These are phyloP conservation scores for Helicoverpa armigera DNA, from an alignment of 1,140 invertebrate species.

Conservation along the genomic window DNA sequence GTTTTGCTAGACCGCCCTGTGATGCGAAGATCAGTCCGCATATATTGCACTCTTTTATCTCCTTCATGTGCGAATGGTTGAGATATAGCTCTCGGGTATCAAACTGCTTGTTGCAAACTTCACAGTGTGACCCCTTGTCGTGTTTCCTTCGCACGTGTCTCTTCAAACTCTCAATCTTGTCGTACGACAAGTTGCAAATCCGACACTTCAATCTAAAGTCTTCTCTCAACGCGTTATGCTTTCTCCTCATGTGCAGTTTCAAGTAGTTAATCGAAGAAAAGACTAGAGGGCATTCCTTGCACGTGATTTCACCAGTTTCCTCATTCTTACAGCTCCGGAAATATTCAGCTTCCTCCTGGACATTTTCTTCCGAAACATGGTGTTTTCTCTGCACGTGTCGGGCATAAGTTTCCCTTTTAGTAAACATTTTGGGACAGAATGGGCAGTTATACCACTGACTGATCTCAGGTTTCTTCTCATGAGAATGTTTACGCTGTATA, in stretches of 20 bases:
- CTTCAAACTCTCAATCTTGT: constrained; percentile 81
- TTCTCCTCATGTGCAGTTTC: constrained; percentile 81
- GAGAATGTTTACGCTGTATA: constrained; percentile 74
- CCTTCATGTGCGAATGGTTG: constrained; percentile 75
- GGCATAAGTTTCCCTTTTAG: constrained; percentile 76
- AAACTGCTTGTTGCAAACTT: constrained; percentile 79
- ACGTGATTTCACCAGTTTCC: constrained; percentile 75
- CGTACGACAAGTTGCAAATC: constrained; percentile 79
- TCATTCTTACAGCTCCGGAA: constrained; percentile 64
- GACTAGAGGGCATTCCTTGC: constrained; percentile 75
- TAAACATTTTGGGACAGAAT: constrained; percentile 79
- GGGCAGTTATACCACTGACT: constrained; percentile 77
- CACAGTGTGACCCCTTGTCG: constrained; percentile 72
- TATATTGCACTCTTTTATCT: constrained; percentile 73
- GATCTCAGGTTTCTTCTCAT: constrained; percentile 57
- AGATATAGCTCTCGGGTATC: constrained; percentile 73
- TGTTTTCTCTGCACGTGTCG: constrained; percentile 82
- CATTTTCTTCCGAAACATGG: constrained; percentile 67
- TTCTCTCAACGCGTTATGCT: constrained; percentile 78
- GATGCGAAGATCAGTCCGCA: constrained; percentile 81
- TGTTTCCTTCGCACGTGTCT: constrained; percentile 80
- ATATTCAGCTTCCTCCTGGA: constrained; percentile 51
- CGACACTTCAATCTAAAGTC: constrained; percentile 78
- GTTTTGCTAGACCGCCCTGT: constrained; percentile 74
- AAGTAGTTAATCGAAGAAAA: constrained; percentile 77